A percentile compares a stretch with the other conserved stretches of the same genome.
Conservation (phyloP, 2,888 invertebrate genomes). For the Tiliacea aurago region DNA sequence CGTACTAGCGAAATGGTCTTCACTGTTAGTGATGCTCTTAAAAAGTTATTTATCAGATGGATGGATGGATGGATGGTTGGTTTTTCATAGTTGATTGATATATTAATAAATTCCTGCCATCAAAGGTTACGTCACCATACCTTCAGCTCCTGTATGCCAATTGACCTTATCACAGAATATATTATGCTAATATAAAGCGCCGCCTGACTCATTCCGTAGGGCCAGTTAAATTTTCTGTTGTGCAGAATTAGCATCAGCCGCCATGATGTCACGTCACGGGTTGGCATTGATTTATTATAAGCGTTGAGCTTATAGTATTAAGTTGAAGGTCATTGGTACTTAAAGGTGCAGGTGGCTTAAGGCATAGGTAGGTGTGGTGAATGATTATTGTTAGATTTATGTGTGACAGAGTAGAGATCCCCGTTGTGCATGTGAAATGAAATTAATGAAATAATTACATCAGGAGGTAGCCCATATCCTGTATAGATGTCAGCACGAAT, state of each 20-base stretch:
- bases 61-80: too few relatives aligned
- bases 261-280: conserved; percentile 70
- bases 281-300: conserved; percentile 58
- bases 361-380: not conserved
- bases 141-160: conserved; percentile 29
- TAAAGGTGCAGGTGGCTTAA: not conserved
- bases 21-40: not conserved
- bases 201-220: conserved; percentile 54
- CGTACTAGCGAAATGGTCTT: not conserved
- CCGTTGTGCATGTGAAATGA: not conserved
- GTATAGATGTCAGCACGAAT: too few relatives aligned
- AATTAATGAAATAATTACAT: too few relatives aligned
- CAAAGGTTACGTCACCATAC: conserved; percentile 37
- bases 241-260: conserved; percentile 45
- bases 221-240: conserved; percentile 44
- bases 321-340: conserved; percentile 26
- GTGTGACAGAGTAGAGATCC: not conserved
- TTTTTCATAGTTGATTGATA: not conserved
- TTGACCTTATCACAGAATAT: conserved; percentile 57
- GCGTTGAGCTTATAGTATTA: conserved; percentile 35
- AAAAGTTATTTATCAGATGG: not conserved
- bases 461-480: not conserved
- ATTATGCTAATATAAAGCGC: conserved; percentile 53
- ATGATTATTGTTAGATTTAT: not conserved
- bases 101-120: conserved; percentile 24